Percentiles rank a stretch among this genome's conserved stretches.
Evolutionary conservation across 2,888 invertebrate species (phyloP).

Genomic region (Lochmaea crataegi): DNA sequence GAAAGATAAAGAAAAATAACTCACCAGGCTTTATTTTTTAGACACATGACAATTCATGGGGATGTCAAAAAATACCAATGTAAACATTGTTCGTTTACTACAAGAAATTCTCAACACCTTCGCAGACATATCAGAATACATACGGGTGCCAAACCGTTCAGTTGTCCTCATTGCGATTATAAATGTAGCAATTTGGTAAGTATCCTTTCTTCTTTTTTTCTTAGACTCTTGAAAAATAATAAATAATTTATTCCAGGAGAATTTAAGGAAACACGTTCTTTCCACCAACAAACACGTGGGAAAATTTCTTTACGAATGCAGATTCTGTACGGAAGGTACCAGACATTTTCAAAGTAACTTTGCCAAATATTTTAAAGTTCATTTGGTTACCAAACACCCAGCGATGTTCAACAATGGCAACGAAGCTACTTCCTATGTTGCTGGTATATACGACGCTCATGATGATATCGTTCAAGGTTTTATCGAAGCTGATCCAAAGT

Average conservation of each 20-base stretch:
- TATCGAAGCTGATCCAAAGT: neutral
- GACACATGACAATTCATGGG: slow-evolving; percentile 72
- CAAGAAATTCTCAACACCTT: slow-evolving; percentile 76
- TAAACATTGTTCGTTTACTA: slow-evolving; percentile 76
- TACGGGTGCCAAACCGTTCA: slow-evolving; percentile 84
- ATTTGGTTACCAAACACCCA: slow-evolving; percentile 71
- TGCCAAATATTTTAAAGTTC: slow-evolving; percentile 75
- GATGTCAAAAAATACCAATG: slow-evolving; percentile 72
- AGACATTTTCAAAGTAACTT: slow-evolving; percentile 72
- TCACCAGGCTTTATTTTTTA: slow-evolving; percentile 57
- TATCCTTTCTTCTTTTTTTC: neutral
- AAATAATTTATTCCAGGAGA: slow-evolving; percentile 73
- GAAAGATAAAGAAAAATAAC: neutral
- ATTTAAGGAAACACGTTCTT: slow-evolving; percentile 87
- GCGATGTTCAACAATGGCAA: slow-evolving; percentile 67
- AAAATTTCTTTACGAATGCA: slow-evolving; percentile 82
- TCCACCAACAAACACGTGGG: slow-evolving; percentile 83
- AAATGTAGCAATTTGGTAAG: slow-evolving; percentile 83
- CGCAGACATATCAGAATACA: slow-evolving; percentile 84
- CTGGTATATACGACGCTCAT: slow-evolving; percentile 65
- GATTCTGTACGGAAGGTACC: slow-evolving; percentile 67
- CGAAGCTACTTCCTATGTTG: slow-evolving; percentile 67
- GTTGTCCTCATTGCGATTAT: slow-evolving; percentile 85
- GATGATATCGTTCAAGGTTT: slow-evolving; percentile 54
- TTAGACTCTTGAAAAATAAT: neutral